phyloP scores from a whole-genome alignment of 37 sponge, comb jelly and placozoan species.

The Ephydatia muelleri region DNA sequence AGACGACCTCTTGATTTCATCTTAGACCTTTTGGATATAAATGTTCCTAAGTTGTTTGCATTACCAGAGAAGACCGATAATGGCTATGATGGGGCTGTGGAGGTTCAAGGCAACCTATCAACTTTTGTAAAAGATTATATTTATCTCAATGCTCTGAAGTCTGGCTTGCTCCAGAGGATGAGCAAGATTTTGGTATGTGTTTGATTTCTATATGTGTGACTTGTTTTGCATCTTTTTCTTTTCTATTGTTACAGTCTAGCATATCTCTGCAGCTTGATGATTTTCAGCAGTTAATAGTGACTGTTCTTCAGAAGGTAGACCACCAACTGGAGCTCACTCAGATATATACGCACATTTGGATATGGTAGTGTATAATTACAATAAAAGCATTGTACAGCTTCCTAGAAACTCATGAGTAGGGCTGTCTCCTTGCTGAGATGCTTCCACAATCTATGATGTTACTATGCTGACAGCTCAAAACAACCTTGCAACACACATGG shows the following conservation, averaged over 20 bases:
- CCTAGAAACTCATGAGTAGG: no score
- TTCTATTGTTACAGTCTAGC: background rate
- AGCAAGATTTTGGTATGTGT: background rate
- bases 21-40: constrained; percentile 50
- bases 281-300: constrained; percentile 20
- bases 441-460: no score
- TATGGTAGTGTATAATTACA: no score
- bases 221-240: no score
- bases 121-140: constrained; percentile 11
- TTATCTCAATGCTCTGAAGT: background rate
- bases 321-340: no score
- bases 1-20: constrained; percentile 30
- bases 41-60: constrained; percentile 45
- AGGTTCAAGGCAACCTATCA: background rate
- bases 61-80: background rate
- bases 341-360: no score
- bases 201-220: background rate
- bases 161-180: constrained; percentile 7
- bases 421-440: no score
- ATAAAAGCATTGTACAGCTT: no score
- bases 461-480: no score
- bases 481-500: no score
- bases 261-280: background rate
- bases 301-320: constrained; percentile 13
- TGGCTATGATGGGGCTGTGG: background rate